Evolutionary conservation across 2,797 vertebrate species (phyloP), one percentile per base, ranked within the genome.

Genomic region (Percopsis omiscomaycus): DNA sequence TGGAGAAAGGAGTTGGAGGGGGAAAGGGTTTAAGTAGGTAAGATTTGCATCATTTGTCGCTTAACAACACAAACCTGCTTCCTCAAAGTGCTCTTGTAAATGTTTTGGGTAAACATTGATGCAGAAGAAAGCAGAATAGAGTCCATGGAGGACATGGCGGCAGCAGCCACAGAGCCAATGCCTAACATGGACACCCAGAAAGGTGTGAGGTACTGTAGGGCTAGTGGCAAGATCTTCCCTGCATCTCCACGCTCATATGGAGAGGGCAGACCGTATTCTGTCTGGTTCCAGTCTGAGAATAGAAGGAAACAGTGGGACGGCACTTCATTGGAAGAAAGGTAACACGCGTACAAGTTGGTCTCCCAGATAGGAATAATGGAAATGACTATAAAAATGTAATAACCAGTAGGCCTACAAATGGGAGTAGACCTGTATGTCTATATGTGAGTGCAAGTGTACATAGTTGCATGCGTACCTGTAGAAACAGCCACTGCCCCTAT

Each of bases 401-500:
- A 22, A 3, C 11, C 9, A 46, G 15, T 27, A 22, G 22, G 22
- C 22, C 22, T 22, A 59, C 50, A 50, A 49, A 15, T 16, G 45
- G 16, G 27, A 32, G 27, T 9, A 53, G 27, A 27, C 10, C n/a
- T 48, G 37, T 59, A 3, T 9, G 54, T 62, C 37, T 8, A 47
- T 8, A 16, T 13, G 45, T 14, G 3, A 8, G 28, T 50, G n/a
- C 11, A 52, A 16, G 57, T 57, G 30, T 42, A n/a, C 16, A 48
- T 49, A 15, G 37, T 5, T 28, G 28, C 28, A 32, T 14, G 11
- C 42, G 27, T 86, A 94, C 92, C 92, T 91, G 93, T 91, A 66
- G 91, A 92, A 64, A 85, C 86, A 71, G 93, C 90, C 3, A 85
- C 85, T 13, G 85, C 90, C 48, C 92, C 93, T 11, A 93, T 87